Conservation (phyloP, 2,113 vertebrate species). For the Rhea pennata region DNA sequence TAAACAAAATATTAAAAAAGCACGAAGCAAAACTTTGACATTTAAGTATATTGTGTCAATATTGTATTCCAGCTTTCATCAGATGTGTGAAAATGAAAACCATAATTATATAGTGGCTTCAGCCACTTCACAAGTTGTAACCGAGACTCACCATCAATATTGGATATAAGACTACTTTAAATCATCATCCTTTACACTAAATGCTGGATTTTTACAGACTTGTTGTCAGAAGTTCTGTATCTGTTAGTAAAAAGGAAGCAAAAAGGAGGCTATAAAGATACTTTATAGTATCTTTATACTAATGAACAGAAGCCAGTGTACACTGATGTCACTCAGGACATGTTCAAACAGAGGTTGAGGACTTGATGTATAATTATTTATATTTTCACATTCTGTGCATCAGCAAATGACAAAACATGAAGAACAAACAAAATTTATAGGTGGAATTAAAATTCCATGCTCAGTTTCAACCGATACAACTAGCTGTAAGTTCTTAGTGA, state of each 20-base stretch:
- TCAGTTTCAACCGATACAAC: neutral
- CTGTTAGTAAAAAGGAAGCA: neutral
- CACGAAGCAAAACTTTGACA: constrained; percentile 50
- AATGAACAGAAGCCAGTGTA: neutral
- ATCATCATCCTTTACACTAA: neutral
- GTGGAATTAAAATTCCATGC: neutral
- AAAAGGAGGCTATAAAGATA: neutral
- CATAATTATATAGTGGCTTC: neutral
- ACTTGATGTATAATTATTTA: neutral
- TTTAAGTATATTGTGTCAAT: constrained; percentile 53
- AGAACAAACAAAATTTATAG: neutral
- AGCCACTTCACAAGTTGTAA: neutral
- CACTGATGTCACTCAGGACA: neutral
- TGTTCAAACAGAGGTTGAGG: neutral
- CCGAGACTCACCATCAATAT: neutral
- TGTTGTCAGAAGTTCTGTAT: accelerated
- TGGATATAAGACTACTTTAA: neutral
- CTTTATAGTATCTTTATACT: neutral
- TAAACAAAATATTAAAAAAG: constrained; percentile 45
- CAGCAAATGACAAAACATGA: neutral
- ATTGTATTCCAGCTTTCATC: constrained; percentile 2
- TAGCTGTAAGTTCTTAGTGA: neutral
- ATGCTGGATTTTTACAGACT: neutral
- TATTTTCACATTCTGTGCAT: neutral
- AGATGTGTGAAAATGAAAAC: neutral